Percentiles rank a stretch among this genome's conserved stretches.
Evolutionary conservation across 2,797 vertebrate species (phyloP).

Genomic region (Xenopus petersii): DNA sequence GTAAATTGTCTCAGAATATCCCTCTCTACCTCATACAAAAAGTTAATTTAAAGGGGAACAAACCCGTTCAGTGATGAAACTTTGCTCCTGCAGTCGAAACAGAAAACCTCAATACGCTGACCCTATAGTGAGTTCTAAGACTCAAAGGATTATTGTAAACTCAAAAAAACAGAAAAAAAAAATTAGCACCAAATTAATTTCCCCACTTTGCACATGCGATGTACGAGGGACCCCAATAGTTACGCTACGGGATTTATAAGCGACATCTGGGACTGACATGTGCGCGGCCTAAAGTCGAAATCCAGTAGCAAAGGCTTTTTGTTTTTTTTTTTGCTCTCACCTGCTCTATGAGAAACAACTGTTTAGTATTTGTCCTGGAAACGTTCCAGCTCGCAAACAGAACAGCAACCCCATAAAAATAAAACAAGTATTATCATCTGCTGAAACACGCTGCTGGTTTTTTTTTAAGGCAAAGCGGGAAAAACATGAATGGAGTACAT

Average conservation of each 20-base stretch:
- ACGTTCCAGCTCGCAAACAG: slow-evolving; percentile 54
- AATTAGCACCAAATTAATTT: slow-evolving; percentile 64
- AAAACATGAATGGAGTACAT: neutral
- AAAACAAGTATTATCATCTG: slow-evolving; percentile 42
- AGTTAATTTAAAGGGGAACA: no score
- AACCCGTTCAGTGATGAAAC: no score
- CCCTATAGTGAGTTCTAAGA: no score
- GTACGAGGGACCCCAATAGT: slow-evolving; percentile 57
- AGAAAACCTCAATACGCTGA: no score
- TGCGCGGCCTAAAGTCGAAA: slow-evolving; percentile 55
- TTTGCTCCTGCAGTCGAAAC: no score
- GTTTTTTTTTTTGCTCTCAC: slow-evolving; percentile 53
- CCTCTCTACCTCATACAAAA: no score
- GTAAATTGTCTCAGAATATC: no score
- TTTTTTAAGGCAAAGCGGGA: neutral
- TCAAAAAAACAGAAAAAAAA: slow-evolving; percentile 31
- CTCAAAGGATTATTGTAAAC: no score
- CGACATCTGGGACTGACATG: slow-evolving; percentile 58
- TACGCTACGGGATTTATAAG: slow-evolving; percentile 61
- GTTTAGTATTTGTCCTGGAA: slow-evolving; percentile 60
- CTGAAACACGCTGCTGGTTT: neutral
- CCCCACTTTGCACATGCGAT: slow-evolving; percentile 51
- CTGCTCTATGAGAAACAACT: slow-evolving; percentile 64
- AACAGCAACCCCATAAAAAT: slow-evolving; percentile 48
- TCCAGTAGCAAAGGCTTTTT: slow-evolving; percentile 58